Base-by-base conservation (phyloP, 2,113 vertebrate species). In the Rhadina sibilatrix region DNA sequence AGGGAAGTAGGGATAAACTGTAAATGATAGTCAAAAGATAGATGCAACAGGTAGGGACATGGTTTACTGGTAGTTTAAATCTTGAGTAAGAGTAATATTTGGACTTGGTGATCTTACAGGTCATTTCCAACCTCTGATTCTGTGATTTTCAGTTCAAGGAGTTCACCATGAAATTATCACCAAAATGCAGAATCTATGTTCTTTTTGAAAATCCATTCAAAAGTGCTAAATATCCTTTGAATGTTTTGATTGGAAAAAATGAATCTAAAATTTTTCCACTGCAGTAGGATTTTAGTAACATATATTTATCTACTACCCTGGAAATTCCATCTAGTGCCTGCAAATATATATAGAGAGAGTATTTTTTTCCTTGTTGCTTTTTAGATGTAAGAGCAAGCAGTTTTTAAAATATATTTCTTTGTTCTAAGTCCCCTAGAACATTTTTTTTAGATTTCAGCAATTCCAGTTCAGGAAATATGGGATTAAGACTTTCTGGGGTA, bases 401-500 rank as follows among this genome's bases (percentile, higher is more conserved):
- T 23, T 93, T 94, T 91, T 6, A 72, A 95, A 93, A 66, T 3
- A 19, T 25, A 30, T 44, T 74, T 87, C 15, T 83, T 93, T 93
- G 44, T 89, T 71, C 28, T 75, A 53, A 72, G 53, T 56, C 11
- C 17, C 64, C 50, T 53, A 69, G 37, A 91, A 90, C 7, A 33
- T 35, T 91, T 77, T 35, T 74, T 76, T 88, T 65, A 64, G 35
- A 81, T 66, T 80, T 85, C 82, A 89, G 66, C 74, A 94, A 57
- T 83, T 92, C 59, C 46, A 19, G 16, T 56, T 90, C 38, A 94
- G 61, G 38, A 92, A 84, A 82, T 38, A 64, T 4, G 57, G 61
- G 61, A 77, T 95, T 88, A 93, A 79, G 71, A 37, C 20, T 89
- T 97, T 70, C 56, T 90, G 50, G n/a, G 77, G 66, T 87, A 75